These are phyloP conservation scores for Pentalonia nigronervosa DNA, from an alignment of 1,140 invertebrate genomes.

Conservation along the genomic window DNA sequence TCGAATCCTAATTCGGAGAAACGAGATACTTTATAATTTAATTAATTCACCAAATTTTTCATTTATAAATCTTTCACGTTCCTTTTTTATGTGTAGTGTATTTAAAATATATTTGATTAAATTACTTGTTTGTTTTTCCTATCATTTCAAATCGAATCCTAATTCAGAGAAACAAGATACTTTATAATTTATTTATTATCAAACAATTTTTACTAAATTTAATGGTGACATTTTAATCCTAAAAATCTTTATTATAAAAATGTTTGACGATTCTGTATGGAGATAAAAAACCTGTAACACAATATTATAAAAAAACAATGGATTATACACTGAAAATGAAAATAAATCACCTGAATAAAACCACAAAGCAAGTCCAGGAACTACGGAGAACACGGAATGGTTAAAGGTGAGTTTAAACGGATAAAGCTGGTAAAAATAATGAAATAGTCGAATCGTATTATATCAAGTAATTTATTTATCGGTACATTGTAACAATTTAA, in stretches of 20 bases:
- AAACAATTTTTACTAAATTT: background rate
- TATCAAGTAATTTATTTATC: background rate
- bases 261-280: background rate
- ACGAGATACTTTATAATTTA: background rate
- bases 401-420: background rate
- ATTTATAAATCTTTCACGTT: too few species aligned
- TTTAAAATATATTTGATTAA: too few species aligned
- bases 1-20: background rate
- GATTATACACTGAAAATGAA: constrained; percentile 14
- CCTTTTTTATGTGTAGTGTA: too few species aligned
- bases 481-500: background rate
- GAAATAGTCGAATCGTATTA: background rate
- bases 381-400: background rate
- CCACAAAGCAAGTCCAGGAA: background rate
- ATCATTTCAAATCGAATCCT: background rate
- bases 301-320: constrained; percentile 9
- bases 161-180: background rate
- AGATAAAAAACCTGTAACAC: background rate
- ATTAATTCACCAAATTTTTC: too few species aligned
- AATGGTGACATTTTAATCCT: background rate
- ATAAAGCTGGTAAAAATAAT: constrained; percentile 19
- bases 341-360: constrained; percentile 32
- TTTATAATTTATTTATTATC: background rate
- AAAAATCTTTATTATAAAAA: background rate
- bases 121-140: too few species aligned